Base-by-base conservation (phyloP, 2,888 invertebrate genomes). In the Antheraea yamamai region DNA sequence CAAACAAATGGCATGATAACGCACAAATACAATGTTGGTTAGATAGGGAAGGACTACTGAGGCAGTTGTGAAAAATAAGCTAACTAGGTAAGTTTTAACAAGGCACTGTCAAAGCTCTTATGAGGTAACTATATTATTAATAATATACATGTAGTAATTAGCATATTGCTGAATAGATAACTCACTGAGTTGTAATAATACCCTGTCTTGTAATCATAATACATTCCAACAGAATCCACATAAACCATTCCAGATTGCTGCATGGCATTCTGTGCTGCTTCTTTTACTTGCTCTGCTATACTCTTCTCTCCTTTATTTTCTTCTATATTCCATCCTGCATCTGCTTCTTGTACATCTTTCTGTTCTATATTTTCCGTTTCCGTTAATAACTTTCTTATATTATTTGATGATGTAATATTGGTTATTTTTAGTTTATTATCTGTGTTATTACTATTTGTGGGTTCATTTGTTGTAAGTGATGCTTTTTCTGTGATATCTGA, bases 101-200 rank as follows among this genome's bases (percentile, higher is more conserved):
- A n/a, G n/a, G n/a, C n/a, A n/a, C n/a, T n/a, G n/a, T n/a, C n/a
- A n/a, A n/a, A n/a, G n/a, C n/a, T n/a, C n/a, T n/a, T n/a, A n/a
- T n/a, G n/a, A n/a, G n/a, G n/a, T n/a, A n/a, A n/a, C n/a, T n/a
- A n/a, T n/a, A n/a, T n/a, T n/a, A n/a, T n/a, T n/a, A n/a, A n/a
- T n/a, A n/a, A n/a, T n/a, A n/a, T n/a, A n/a, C n/a, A n/a, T n/a
- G n/a, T n/a, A n/a, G n/a, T n/a, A 30, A 6, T 66, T 26, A 66
- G 6, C 30, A 18, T 51, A 23, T 58, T n/a, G 26, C 47, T 68
- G 61, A 39, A 76, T 73, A 23, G 68, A 73, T 74, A 79, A 95
- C 96, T 95, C 95, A 98, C 98, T 81, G 98, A 96, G 95, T 98
- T 98, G 87, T 98, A 98, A 92, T 98, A 98, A 92, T 98, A 98